These are phyloP conservation scores for Stenodera caucasica DNA, from an alignment of 2,888 invertebrate species.

Conservation along the genomic window DNA sequence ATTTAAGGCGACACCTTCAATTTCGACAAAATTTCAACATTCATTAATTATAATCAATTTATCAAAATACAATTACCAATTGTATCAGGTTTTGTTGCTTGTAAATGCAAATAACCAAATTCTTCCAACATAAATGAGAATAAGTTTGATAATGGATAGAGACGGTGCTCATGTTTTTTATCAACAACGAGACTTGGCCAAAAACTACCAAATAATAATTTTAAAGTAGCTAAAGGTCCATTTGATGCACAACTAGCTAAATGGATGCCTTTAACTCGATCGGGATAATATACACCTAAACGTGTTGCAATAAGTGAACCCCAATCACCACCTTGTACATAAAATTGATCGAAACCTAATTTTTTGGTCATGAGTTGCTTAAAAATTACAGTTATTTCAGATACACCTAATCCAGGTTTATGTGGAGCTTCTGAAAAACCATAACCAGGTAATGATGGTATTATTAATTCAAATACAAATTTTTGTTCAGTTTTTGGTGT, in stretches of 20 bases:
- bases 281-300: constrained; percentile 66
- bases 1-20: constrained; percentile 65
- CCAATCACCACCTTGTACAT: constrained; percentile 82
- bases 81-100: constrained; percentile 89
- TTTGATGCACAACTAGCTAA: constrained; percentile 62
- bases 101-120: constrained; percentile 72
- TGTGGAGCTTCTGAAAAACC: constrained; percentile 58
- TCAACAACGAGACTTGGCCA: constrained; percentile 52
- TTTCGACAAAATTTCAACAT: background rate
- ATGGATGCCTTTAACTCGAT: constrained; percentile 58
- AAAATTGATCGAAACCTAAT: constrained; percentile 67
- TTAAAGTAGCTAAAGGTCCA: constrained; percentile 39
- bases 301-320: constrained; percentile 66
- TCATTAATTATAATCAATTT: background rate
- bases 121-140: constrained; percentile 56
- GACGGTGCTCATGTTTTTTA: constrained; percentile 56
- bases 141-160: constrained; percentile 59
- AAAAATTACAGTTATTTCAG: constrained; percentile 62
- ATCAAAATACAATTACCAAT: constrained; percentile 63
- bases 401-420: constrained; percentile 62
- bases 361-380: constrained; percentile 67
- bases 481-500: constrained; percentile 16
- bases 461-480: constrained; percentile 31
- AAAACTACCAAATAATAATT: constrained; percentile 23
- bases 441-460: constrained; percentile 35